Conservation (phyloP, 2,797 vertebrate species). For the Rhadinocentrus ornatus region DNA sequence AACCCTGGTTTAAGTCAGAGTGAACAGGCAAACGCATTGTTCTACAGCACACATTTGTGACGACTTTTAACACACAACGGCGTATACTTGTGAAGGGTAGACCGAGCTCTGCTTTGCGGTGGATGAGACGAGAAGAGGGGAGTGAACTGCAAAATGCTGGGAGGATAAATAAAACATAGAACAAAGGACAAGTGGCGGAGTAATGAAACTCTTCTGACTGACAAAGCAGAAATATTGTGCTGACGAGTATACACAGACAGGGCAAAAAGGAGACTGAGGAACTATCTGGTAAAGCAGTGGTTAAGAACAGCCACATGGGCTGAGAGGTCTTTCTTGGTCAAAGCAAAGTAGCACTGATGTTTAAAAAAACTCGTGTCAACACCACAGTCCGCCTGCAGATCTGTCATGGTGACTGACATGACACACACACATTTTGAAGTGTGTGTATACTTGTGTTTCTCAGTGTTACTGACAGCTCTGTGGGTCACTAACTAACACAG, state of each 20-base stretch:
- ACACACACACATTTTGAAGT: slow-evolving; percentile 36
- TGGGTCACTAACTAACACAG: slow-evolving; percentile 48
- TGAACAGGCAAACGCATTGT: neutral
- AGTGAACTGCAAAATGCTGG: neutral
- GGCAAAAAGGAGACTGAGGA: slow-evolving; percentile 50
- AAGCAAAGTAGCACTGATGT: slow-evolving; percentile 12
- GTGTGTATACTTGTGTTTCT: slow-evolving; percentile 4
- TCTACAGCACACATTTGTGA: slow-evolving; percentile 12
- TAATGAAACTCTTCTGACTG: slow-evolving; percentile 40
- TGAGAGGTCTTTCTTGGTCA: slow-evolving; percentile 26
- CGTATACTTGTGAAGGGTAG: slow-evolving; percentile 1
- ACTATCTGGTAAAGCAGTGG: slow-evolving; percentile 25
- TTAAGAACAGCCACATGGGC: slow-evolving; percentile 1
- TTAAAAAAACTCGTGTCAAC: slow-evolving; percentile 32
- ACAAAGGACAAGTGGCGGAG: slow-evolving; percentile 3
- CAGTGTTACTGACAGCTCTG: slow-evolving; percentile 21
- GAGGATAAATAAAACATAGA: slow-evolving; percentile 28
- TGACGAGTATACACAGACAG: slow-evolving; percentile 52
- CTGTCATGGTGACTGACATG: slow-evolving; percentile 38
- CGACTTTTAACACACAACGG: neutral
- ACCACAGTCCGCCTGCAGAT: slow-evolving; percentile 59
- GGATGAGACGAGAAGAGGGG: slow-evolving; percentile 9
- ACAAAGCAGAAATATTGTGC: slow-evolving; percentile 69
- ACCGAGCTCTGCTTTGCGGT: neutral
- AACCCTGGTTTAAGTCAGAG: slow-evolving; percentile 30